phyloP scores from a whole-genome alignment of 2,797 vertebrate species.

The Decapterus maruadsi region DNA sequence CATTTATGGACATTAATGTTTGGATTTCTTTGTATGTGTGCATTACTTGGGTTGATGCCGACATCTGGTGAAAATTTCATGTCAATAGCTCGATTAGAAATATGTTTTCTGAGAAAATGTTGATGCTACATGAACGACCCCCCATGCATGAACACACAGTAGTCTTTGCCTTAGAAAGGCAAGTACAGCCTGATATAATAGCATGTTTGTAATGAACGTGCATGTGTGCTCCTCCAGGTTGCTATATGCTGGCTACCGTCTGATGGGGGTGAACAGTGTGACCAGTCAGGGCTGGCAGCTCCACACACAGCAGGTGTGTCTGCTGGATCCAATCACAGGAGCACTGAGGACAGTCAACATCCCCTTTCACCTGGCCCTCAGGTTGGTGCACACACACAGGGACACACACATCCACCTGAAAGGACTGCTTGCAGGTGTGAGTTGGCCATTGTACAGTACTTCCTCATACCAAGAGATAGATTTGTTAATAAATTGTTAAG shows the following conservation, averaged over 20 bases:
- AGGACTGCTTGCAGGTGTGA: neutral
- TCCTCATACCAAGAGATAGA: neutral
- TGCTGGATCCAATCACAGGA: conserved; percentile 92
- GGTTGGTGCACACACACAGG: conserved; percentile 81
- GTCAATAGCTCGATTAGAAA: no score
- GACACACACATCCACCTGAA: neutral
- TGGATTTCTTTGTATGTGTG: no score
- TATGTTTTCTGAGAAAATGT: no score
- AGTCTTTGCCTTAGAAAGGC: no score
- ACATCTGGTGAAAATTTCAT: no score
- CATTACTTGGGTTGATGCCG: no score
- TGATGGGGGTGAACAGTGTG: conserved; percentile 98
- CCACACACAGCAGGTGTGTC: conserved; percentile 96
- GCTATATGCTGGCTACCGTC: conserved; percentile 95
- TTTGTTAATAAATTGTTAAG: neutral
- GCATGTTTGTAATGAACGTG: neutral
- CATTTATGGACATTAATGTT: no score
- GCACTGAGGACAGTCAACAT: conserved; percentile 91
- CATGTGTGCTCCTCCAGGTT: conserved; percentile 81
- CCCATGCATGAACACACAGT: no score
- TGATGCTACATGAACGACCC: no score
- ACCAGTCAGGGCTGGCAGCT: conserved; percentile 97
- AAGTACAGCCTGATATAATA: neutral
- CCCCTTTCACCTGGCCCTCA: conserved; percentile 97
- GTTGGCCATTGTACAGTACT: neutral